These are phyloP conservation scores for Mythimna vitellina DNA, from an alignment of 2,888 invertebrate genomes.

Conservation along the genomic window DNA sequence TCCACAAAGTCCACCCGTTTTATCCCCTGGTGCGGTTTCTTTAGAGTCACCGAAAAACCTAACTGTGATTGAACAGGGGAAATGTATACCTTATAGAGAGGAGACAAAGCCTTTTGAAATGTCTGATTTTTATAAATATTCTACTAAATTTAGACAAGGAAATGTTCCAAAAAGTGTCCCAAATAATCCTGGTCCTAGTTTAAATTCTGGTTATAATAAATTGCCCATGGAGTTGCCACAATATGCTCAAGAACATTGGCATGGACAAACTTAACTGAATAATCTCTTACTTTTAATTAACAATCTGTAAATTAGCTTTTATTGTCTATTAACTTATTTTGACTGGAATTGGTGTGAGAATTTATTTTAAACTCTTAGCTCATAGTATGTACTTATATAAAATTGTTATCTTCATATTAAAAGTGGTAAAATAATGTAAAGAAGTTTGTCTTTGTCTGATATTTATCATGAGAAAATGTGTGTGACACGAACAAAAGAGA, in stretches of 20 bases:
- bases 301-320: conserved; percentile 38
- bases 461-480: conserved; percentile 48
- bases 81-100: conserved; percentile 97
- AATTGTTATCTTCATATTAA: conserved; percentile 54
- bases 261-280: conserved; percentile 77
- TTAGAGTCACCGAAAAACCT: conserved; percentile 95
- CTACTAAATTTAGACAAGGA: conserved; percentile 96
- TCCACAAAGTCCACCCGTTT: conserved; percentile 80
- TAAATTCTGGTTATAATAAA: conserved; percentile 79
- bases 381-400: conserved; percentile 73
- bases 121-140: conserved; percentile 99
- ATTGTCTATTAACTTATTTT: conserved; percentile 58
- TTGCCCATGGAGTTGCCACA: conserved; percentile 86
- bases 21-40: conserved; percentile 89
- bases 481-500: conserved; percentile 45
- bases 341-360: conserved; percentile 57
- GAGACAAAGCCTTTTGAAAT: conserved; percentile 99
- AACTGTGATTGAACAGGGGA: conserved; percentile 96
- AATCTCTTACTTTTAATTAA: conserved; percentile 8
- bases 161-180: conserved; percentile 76
- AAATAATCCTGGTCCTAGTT: conserved; percentile 74
- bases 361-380: conserved; percentile 64
- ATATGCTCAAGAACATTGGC: conserved; percentile 85
- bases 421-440: conserved; percentile 44
- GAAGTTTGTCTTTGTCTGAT: conserved; percentile 17